Percentiles rank a stretch among this genome's conserved stretches.
These are phyloP conservation scores for Andrena bucephala DNA, from an alignment of 2,888 invertebrate species.

Conservation along the genomic window DNA sequence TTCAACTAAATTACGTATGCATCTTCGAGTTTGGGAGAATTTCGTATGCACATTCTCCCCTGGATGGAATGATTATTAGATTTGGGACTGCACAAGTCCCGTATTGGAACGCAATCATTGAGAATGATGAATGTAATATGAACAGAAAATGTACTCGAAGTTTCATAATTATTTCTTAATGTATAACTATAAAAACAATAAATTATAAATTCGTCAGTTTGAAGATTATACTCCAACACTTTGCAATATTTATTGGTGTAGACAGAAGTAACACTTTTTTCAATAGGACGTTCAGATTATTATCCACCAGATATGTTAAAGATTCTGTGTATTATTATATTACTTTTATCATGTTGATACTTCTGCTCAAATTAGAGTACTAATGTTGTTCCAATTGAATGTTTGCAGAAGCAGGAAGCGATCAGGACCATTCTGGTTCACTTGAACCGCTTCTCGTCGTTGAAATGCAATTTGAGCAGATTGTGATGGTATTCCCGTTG, in stretches of 20 bases:
- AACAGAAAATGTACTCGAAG: background rate
- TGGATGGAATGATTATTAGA: constrained; percentile 32
- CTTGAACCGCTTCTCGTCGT: background rate
- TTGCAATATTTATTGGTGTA: too few relatives aligned
- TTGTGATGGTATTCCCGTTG: background rate
- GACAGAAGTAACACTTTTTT: too few relatives aligned
- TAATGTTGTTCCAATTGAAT: too few relatives aligned
- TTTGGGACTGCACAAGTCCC: background rate
- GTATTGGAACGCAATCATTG: constrained; percentile 15
- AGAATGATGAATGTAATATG: background rate
- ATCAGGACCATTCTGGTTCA: background rate
- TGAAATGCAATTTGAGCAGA: constrained; percentile 17
- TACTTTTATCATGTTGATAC: too few relatives aligned
- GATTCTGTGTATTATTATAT: too few relatives aligned
- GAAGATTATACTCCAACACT: too few relatives aligned
- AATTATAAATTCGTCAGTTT: too few relatives aligned
- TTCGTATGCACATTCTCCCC: constrained; percentile 18
- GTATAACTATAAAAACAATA: too few relatives aligned
- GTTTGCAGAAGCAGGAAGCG: background rate
- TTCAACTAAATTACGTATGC: constrained; percentile 43
- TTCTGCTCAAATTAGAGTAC: too few relatives aligned
- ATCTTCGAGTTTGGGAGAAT: constrained; percentile 27
- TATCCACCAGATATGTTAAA: too few relatives aligned
- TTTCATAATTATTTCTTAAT: too few relatives aligned
- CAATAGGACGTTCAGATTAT: too few relatives aligned